phyloP scores from a whole-genome alignment of 2,113 vertebrate genomes.

The Strix aluco region DNA sequence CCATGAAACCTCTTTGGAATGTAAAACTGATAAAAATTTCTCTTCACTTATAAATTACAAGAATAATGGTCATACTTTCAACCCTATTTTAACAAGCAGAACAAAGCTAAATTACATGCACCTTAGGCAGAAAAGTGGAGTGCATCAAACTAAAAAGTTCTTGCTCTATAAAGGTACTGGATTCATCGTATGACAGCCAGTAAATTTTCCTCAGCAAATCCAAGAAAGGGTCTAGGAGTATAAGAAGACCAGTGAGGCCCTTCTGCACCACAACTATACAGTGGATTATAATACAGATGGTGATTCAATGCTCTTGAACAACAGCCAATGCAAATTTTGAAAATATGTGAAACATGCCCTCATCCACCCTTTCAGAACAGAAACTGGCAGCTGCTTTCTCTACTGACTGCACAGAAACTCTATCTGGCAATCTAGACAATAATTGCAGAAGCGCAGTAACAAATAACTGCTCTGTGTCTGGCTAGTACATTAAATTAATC shows the following conservation, averaged over 20 bases:
- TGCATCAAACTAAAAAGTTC: neutral
- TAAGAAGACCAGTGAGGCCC: constrained; percentile 36
- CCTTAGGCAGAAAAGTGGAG: neutral
- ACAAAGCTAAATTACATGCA: neutral
- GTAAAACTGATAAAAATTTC: neutral
- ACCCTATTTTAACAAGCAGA: neutral
- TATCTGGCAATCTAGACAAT: constrained; percentile 58
- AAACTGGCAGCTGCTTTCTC: constrained; percentile 54
- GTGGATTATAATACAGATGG: constrained; percentile 56
- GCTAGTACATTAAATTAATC: constrained; percentile 59
- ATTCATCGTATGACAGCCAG: neutral
- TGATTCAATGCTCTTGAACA: constrained; percentile 20
- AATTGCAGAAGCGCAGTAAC: constrained; percentile 46
- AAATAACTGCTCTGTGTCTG: constrained; percentile 59
- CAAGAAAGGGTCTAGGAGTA: neutral
- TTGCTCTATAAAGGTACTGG: neutral
- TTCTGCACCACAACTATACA: constrained; percentile 32
- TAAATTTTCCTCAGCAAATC: neutral
- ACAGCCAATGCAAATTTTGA: constrained; percentile 52
- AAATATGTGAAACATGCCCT: constrained; percentile 59
- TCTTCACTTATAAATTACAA: neutral
- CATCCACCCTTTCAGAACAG: constrained; percentile 48
- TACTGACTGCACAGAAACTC: constrained; percentile 38
- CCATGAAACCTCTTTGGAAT: neutral
- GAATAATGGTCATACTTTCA: neutral